Evolutionary conservation across 2,888 invertebrate species (phyloP), one percentile per base, ranked within the genome.

Genomic region (Ormyrus thymus): DNA sequence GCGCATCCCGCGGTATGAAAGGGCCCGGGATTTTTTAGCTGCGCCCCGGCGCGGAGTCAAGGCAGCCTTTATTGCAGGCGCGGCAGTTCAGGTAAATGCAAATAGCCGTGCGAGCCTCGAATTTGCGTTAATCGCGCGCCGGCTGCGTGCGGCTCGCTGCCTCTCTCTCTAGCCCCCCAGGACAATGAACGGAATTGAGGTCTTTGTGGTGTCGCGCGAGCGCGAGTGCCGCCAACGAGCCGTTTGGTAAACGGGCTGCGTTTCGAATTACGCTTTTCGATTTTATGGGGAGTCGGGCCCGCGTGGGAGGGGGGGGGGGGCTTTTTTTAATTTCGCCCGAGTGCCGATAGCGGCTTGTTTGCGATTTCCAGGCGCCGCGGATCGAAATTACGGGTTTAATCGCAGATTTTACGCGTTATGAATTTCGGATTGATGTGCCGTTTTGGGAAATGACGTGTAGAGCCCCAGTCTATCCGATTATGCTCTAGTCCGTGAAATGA

Each of bases 81-180:
- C 1, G 46, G 29, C 29, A 53, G 45, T 0, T 3, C 55, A 48
- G 55, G 62, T 62, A 56, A 62, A 53, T 59, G 70, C 76, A 70
- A 61, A 64, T 70, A 50, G 58, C 50, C 50, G 11, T 6, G 50
- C 13, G 11, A 45, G n/a, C 15, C 51, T 43, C 58, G 51, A 51
- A 66, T 66, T 58, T 75, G 59, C 59, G 66, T 66, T 75, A 65
- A 75, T 75, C 66, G 74, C 50, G 74, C 50, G 13, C 15, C 13
- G 62, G 43, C n/a, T 29, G 62, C 13, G 50, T 43, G 43, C n/a
- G 48, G 48, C 48, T 48, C 15, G 2, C 29, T 29, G 1, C 4
- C 29, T 29, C 29, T 29, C 29, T 29, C 29, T 29, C 29, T 29
- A 29, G 29, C 29, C 5, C 58, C 13, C 15, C 68, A 5, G 65